Evolutionary conservation across 2,888 invertebrate genomes (phyloP).

Genomic region (Spilosoma lubricipeda): DNA sequence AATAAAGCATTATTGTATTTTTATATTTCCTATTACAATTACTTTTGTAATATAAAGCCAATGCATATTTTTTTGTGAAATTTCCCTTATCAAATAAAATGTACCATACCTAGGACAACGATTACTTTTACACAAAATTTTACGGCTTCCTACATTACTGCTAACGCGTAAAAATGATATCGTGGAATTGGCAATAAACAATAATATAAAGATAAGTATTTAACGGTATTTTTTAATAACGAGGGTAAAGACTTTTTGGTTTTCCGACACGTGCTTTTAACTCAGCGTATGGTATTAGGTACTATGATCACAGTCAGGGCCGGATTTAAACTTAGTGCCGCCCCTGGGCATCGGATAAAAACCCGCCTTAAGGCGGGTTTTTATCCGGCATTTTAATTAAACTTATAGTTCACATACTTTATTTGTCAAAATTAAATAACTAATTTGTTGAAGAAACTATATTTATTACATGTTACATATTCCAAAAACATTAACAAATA

Average conservation of each 20-base stretch:
- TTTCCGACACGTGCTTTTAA: background rate
- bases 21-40: background rate
- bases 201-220: background rate
- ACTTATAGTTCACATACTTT: no score
- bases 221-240: background rate
- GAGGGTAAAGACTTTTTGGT: background rate
- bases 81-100: background rate
- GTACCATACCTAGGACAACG: background rate
- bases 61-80: background rate
- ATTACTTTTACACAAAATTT: background rate
- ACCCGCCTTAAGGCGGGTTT: no score
- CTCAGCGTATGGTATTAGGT: background rate
- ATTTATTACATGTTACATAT: no score
- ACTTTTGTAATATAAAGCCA: background rate
- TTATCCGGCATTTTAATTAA: no score
- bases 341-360: no score
- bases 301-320: no score
- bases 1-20: background rate
- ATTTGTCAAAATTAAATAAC: no score
- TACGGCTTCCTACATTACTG: background rate
- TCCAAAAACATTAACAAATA: no score
- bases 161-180: background rate
- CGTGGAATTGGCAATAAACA: background rate
- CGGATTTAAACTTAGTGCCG: no score
- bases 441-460: no score